phyloP scores from a whole-genome alignment of 2,797 vertebrate genomes.

The Propithecus perrieri region DNA sequence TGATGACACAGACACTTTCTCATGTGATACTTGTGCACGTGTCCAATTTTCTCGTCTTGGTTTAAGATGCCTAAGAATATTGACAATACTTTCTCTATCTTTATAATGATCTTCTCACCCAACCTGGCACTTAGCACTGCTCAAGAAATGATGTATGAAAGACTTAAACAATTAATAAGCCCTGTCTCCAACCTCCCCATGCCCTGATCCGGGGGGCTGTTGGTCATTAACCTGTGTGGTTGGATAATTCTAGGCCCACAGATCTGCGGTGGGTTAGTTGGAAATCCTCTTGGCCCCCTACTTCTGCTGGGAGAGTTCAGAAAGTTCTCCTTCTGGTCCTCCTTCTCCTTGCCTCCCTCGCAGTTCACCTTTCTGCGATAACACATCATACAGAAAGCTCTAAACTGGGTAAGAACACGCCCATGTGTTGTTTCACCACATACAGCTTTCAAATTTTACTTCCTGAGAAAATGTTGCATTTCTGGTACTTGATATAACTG shows the following conservation, averaged over 20 bases:
- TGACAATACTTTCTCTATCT: not conserved
- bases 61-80: not conserved
- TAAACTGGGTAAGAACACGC: not conserved
- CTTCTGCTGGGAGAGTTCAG: not conserved
- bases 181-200: not conserved
- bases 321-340: not conserved
- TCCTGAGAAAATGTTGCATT: constrained; percentile 40
- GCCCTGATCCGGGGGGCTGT: not conserved
- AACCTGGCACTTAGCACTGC: not conserved
- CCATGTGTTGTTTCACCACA: not conserved
- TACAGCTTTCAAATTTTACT: constrained; percentile 12
- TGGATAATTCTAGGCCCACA: not conserved
- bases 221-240: not conserved
- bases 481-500: constrained; percentile 23
- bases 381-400: not conserved
- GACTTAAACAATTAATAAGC: not conserved
- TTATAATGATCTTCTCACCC: not conserved
- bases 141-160: not conserved
- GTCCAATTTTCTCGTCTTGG: not conserved
- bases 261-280: not conserved
- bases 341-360: not conserved
- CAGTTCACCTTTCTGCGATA: not conserved
- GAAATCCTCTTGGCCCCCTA: not conserved
- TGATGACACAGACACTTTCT: not conserved
- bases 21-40: not conserved